A percentile compares a stretch with the other conserved stretches of the same genome.
phyloP scores from a whole-genome alignment of 2,888 invertebrate species.

The Gortyna flavago region DNA sequence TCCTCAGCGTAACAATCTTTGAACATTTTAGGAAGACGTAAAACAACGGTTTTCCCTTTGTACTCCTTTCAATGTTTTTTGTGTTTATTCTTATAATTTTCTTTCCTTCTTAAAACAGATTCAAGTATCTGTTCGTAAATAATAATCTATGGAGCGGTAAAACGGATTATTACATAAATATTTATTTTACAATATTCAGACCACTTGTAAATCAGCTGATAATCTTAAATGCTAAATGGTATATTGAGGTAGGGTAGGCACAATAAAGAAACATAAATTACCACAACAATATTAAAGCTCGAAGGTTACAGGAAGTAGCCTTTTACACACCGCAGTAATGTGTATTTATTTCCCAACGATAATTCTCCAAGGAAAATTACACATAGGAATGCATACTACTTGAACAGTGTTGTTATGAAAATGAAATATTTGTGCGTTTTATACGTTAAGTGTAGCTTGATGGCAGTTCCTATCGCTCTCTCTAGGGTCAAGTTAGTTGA shows the following conservation, averaged over 20 bases:
- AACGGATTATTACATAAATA: background rate
- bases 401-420: slow-evolving; percentile 21
- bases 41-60: slow-evolving; percentile 23
- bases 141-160: background rate
- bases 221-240: slow-evolving; percentile 52
- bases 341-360: slow-evolving; percentile 42
- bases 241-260: slow-evolving; percentile 66
- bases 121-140: background rate
- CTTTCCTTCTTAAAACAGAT: background rate
- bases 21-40: slow-evolving; percentile 21
- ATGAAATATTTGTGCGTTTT: slow-evolving; percentile 51
- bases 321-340: slow-evolving; percentile 56
- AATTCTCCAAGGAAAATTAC: slow-evolving; percentile 42
- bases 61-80: slow-evolving; percentile 7
- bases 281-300: slow-evolving; percentile 70
- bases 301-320: slow-evolving; percentile 69
- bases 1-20: slow-evolving; percentile 30
- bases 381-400: background rate
- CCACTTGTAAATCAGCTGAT: slow-evolving; percentile 32
- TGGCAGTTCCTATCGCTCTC: slow-evolving; percentile 37
- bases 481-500: slow-evolving; percentile 47
- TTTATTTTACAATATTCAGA: slow-evolving; percentile 1
- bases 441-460: slow-evolving; percentile 48
- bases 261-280: slow-evolving; percentile 64
- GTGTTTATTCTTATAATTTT: slow-evolving; percentile 18